These are phyloP conservation scores for Drosophila phalerata DNA, from an alignment of 2,888 invertebrate species.

Conservation along the genomic window DNA sequence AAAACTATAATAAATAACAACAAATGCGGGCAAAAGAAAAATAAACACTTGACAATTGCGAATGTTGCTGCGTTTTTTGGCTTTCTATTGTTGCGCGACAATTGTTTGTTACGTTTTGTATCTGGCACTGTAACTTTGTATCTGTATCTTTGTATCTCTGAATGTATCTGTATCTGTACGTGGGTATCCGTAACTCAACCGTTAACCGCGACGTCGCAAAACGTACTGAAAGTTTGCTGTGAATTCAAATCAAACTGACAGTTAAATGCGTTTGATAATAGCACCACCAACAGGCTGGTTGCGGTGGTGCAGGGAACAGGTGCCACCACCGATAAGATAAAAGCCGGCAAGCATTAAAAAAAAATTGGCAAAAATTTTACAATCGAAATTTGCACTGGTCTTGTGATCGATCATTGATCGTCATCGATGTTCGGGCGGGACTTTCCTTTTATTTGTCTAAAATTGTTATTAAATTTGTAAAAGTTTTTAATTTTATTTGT, in stretches of 20 bases:
- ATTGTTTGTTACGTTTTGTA: conserved; percentile 38
- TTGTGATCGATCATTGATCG: conserved; percentile 34
- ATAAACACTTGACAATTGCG: conserved; percentile 27
- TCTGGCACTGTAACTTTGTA: conserved; percentile 27
- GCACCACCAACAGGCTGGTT: background rate
- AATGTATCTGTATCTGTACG: conserved; percentile 21
- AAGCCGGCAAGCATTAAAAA: conserved; percentile 23
- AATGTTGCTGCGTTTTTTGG: conserved; percentile 33
- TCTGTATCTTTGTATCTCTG: conserved; percentile 29
- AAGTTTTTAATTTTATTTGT: conserved; percentile 29
- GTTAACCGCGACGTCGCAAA: conserved; percentile 51
- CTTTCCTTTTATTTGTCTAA: conserved; percentile 16
- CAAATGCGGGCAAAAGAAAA: conserved; percentile 2
- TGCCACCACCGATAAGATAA: conserved; percentile 45
- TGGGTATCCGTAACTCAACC: conserved; percentile 39
- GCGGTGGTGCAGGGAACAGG: conserved; percentile 18
- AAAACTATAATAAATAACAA: conserved; percentile 28
- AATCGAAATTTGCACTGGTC: conserved; percentile 17
- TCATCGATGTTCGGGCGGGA: conserved; percentile 17
- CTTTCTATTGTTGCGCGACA: conserved; percentile 65
- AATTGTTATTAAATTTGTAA: conserved; percentile 2
- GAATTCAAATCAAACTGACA: conserved; percentile 57
- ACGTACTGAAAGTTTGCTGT: conserved; percentile 55
- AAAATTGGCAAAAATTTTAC: conserved; percentile 4
- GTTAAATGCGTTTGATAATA: conserved; percentile 59